Conservation (phyloP, 2,113 vertebrate species). For the Rattus norvegicus region DNA sequence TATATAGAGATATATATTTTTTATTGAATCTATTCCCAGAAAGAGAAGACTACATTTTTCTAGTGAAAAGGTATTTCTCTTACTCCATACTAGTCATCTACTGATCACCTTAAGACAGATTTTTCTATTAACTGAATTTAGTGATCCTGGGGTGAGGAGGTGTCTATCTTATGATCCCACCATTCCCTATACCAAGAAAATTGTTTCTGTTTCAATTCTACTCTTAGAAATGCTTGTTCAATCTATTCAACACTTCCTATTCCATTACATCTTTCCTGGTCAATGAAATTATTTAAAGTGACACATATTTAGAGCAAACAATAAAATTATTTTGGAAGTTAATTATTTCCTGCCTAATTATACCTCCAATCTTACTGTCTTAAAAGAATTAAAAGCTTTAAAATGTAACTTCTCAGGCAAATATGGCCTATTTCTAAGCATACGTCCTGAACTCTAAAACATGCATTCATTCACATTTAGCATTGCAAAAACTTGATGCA, state of each 20-base stretch:
- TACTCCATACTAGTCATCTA: not conserved
- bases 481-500: conserved; percentile 30
- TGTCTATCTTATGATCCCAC: not conserved
- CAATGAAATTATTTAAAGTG: not conserved
- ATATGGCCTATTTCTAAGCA: conserved; percentile 30
- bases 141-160: not conserved
- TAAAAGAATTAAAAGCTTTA: conserved; percentile 51
- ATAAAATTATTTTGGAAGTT: conserved; percentile 48
- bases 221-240: not conserved
- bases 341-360: conserved; percentile 39
- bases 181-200: not conserved
- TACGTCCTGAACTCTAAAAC: conserved; percentile 51
- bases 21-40: conserved; percentile 14
- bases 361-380: not conserved
- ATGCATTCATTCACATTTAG: not conserved
- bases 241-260: not conserved
- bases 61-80: not conserved
- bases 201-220: conserved; percentile 3
- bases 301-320: not conserved
- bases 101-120: not conserved
- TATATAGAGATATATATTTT: conserved; percentile 8
- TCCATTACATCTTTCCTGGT: conserved; percentile 19
- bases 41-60: not conserved
- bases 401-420: conserved; percentile 33
- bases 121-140: conserved; percentile 2